Base-by-base conservation (phyloP, 1,140 invertebrate genomes). In the Drosophila guanche region DNA sequence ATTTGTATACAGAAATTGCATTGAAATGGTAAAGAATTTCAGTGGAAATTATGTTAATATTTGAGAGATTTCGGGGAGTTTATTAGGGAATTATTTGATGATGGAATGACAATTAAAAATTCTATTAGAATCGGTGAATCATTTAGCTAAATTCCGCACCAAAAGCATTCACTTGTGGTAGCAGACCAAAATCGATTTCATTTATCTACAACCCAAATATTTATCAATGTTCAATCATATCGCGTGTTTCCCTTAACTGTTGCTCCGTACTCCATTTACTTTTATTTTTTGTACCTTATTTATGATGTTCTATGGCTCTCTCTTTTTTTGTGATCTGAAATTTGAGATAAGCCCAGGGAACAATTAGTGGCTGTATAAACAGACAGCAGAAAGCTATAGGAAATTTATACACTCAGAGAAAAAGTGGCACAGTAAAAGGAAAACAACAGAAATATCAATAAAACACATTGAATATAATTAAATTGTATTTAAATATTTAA, bases 331-430 rank as follows among this genome's bases (percentile, higher is more conserved):
- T 61, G 74, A 83, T 88, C 69, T 83, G 71, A 88, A 88, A 88
- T 76, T 76, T 48, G 66, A 86, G 83, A 86, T 86, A 86, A 76
- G 78, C 78, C 75, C 68, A 72, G 12, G 60, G 54, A 85, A 74
- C 83, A 86, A 86, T 88, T 86, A 86, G 83, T 75, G 61, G 54
- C 67, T 86, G 60, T 75, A 68, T 86, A 88, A 81, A 86, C 74
- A 78, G 41, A 58, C 58, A 72, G 52, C 70, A 75, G 50, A 53
- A 60, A 55, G 27, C 33, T 37, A 12, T 37, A 4, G 33, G 33
- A 37, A 37, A 37, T 27, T 5, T 37, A 37, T 12, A 37, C 33
- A 37, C 33, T 37, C 33, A 10, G 33, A 12, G 33, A 37, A 37
- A 37, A 37, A 33, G 33, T 6, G n/a, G 40, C 47, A 48, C 52